These are phyloP conservation scores for Pterocles burchelli DNA, from an alignment of 2,113 vertebrate species.

Conservation along the genomic window DNA sequence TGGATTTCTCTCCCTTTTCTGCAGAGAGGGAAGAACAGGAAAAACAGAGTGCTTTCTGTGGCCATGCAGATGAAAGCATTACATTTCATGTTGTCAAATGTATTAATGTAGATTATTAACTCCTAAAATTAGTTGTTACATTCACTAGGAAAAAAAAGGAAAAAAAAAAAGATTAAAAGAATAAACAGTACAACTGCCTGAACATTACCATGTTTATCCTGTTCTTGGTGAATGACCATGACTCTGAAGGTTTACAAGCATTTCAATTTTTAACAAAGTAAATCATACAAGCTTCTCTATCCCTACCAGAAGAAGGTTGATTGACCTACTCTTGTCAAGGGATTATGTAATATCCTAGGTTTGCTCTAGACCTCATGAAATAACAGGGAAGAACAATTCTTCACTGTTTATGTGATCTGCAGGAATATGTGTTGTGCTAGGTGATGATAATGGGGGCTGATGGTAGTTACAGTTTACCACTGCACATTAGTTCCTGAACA, in stretches of 20 bases:
- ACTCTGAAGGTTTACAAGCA: not conserved
- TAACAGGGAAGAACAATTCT: not conserved
- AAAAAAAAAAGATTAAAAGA: not conserved
- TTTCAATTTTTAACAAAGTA: not conserved
- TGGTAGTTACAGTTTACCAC: not conserved
- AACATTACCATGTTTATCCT: not conserved
- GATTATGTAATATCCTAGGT: not conserved
- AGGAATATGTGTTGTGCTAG: not conserved
- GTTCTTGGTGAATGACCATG: not conserved
- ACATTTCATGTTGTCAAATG: not conserved
- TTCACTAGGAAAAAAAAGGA: not conserved
- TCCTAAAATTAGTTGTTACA: not conserved
- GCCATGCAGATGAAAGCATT: not conserved
- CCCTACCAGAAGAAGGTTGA: not conserved
- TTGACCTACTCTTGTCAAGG: not conserved
- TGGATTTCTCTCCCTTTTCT: not conserved
- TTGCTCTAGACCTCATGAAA: not conserved
- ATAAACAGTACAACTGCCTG: not conserved
- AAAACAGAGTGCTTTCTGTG: not conserved
- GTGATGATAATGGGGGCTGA: not conserved
- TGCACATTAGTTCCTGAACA: not conserved
- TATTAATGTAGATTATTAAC: not conserved
- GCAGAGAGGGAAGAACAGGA: not conserved
- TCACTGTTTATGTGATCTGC: not conserved
- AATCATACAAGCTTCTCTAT: not conserved